phyloP scores from a whole-genome alignment of 2,113 vertebrate species.

The Pholis gunnellus region DNA sequence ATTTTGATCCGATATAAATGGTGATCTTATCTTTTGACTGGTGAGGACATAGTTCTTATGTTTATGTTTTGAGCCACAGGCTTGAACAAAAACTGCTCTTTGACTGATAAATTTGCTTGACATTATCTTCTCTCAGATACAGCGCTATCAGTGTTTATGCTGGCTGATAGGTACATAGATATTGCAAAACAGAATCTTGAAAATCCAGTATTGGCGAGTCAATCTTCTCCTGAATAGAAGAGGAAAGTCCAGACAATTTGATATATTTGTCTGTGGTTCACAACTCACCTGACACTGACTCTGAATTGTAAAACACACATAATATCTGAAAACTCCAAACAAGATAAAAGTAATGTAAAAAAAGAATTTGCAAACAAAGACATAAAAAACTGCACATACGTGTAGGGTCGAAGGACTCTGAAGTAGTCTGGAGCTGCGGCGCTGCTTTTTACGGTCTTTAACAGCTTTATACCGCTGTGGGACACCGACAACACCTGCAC shows the following conservation, averaged over 20 bases:
- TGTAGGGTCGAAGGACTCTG: slow-evolving; percentile 89
- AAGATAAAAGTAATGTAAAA: neutral
- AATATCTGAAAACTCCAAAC: neutral
- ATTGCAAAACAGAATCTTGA: neutral
- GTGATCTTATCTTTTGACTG: neutral
- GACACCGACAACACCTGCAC: slow-evolving; percentile 95
- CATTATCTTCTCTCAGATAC: neutral
- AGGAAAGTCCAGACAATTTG: neutral
- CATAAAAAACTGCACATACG: slow-evolving; percentile 77
- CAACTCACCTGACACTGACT: neutral
- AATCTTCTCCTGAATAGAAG: neutral
- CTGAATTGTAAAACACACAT: neutral
- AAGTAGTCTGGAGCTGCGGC: slow-evolving; percentile 87
- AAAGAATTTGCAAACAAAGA: neutral
- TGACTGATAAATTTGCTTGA: neutral
- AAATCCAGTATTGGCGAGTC: neutral
- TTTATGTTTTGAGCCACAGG: neutral
- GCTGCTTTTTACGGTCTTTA: slow-evolving; percentile 89
- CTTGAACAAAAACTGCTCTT: neutral
- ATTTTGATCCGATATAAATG: neutral
- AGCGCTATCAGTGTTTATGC: neutral
- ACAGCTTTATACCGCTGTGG: slow-evolving; percentile 91
- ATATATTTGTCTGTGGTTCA: neutral
- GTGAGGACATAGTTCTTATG: neutral
- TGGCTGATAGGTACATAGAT: neutral